phyloP scores from a whole-genome alignment of 2,797 vertebrate species.

The Delichon dasypus region DNA sequence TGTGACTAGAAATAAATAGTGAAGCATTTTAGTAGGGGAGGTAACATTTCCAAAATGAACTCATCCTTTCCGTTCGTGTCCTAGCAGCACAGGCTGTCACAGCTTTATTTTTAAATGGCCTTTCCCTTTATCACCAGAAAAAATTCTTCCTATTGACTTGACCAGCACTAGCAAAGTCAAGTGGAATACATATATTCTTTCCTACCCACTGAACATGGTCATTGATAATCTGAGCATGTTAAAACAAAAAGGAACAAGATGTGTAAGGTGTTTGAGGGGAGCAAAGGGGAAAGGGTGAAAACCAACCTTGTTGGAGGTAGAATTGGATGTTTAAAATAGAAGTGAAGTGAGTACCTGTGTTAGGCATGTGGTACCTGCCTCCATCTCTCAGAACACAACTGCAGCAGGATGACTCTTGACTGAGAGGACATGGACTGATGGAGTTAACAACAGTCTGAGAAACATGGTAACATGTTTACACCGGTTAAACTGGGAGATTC shows the following conservation, averaged over 20 bases:
- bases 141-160: slow-evolving; percentile 39
- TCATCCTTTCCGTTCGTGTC: slow-evolving; percentile 2
- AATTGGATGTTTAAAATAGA: neutral
- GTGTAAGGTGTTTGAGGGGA: slow-evolving; percentile 4
- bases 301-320: neutral
- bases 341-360: neutral
- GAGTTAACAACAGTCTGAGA: neutral
- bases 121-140: slow-evolving; percentile 29
- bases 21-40: neutral
- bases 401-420: rapidly evolving
- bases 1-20: neutral
- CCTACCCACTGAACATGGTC: slow-evolving; percentile 30
- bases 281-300: slow-evolving; percentile 6
- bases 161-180: slow-evolving; percentile 49
- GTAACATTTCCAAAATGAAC: neutral
- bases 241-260: slow-evolving; percentile 29
- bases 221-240: slow-evolving; percentile 60
- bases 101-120: slow-evolving; percentile 60
- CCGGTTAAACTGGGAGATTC: neutral
- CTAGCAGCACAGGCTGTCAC: neutral
- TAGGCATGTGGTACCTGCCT: neutral
- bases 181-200: slow-evolving; percentile 49
- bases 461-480: neutral
- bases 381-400: neutral
- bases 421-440: neutral